phyloP scores from a whole-genome alignment of 2,113 vertebrate species.

The Astatotilapia flaviijosephi region DNA sequence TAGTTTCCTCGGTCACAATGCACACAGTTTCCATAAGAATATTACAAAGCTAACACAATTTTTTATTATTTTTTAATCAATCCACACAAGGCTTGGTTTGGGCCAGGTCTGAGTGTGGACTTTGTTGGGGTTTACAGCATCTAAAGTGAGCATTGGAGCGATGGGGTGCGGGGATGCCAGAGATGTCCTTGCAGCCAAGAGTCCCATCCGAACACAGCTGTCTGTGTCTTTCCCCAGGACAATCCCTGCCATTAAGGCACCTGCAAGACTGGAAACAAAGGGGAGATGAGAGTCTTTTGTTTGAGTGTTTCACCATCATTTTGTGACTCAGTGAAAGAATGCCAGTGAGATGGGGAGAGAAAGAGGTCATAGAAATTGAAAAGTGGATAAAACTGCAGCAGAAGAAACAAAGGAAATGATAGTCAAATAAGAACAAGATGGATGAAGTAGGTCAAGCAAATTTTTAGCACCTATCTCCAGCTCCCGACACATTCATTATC shows the following conservation, averaged over 20 bases:
- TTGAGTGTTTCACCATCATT: neutral
- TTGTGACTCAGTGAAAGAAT: neutral
- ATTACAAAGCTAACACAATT: neutral
- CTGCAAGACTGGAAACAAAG: conserved; percentile 74
- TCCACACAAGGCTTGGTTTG: conserved; percentile 52
- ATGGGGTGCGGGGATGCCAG: conserved; percentile 74
- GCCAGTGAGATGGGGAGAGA: neutral
- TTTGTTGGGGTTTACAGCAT: conserved; percentile 63
- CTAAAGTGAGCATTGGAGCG: conserved; percentile 60
- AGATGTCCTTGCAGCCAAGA: conserved; percentile 75
- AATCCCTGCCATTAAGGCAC: conserved; percentile 79
- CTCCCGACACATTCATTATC: conserved; percentile 83
- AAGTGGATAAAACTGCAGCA: neutral
- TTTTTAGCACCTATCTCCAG: conserved; percentile 81
- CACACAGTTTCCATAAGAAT: neutral
- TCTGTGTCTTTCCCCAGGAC: conserved; percentile 70
- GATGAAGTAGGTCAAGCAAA: neutral
- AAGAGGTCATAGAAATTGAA: neutral
- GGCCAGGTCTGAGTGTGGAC: conserved; percentile 62
- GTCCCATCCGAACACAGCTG: conserved; percentile 76
- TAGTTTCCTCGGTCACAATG: neutral
- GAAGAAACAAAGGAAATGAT: neutral
- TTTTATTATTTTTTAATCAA: conserved; percentile 27
- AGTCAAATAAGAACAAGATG: neutral
- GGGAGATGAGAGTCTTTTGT: neutral